Percentiles rank a stretch among this genome's conserved stretches.
These are phyloP conservation scores for Drosophila melanica DNA, from an alignment of 1,140 invertebrate genomes.

Conservation along the genomic window DNA sequence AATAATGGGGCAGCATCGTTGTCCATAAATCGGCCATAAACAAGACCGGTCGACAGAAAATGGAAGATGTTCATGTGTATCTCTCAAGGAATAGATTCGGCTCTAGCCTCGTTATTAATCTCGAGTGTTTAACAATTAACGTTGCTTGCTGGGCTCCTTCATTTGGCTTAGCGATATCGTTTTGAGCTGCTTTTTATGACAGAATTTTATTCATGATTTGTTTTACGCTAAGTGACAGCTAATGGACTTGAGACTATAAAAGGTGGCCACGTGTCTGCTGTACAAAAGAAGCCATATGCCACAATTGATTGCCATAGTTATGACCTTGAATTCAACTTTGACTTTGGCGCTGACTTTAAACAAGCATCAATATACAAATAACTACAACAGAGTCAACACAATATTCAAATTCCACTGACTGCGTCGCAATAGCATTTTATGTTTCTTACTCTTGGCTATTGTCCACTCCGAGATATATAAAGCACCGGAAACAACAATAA, in stretches of 20 bases:
- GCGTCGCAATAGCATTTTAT: neutral
- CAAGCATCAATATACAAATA: neutral
- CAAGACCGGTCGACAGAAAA: constrained; percentile 12
- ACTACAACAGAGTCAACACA: neutral
- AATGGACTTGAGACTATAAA: constrained; percentile 65
- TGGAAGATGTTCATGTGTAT: constrained; percentile 3
- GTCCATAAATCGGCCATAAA: constrained; percentile 71
- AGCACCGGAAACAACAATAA: constrained; percentile 9
- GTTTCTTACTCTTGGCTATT: constrained; percentile 11
- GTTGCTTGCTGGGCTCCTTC: constrained; percentile 27
- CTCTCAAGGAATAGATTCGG: constrained; percentile 25
- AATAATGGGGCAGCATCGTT: constrained; percentile 63
- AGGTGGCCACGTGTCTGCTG: constrained; percentile 29
- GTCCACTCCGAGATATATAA: neutral
- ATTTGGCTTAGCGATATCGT: constrained; percentile 41
- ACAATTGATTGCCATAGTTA: constrained; percentile 40
- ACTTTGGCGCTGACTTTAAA: constrained; percentile 27
- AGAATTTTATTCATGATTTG: constrained; percentile 67
- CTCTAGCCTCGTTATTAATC: constrained; percentile 58
- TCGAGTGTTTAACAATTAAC: constrained; percentile 75
- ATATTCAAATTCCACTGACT: constrained; percentile 5
- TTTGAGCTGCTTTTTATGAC: constrained; percentile 56
- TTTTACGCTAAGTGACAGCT: constrained; percentile 69
- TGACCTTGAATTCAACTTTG: constrained; percentile 33
- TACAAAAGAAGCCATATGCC: constrained; percentile 47